Percentiles rank a stretch among this genome's conserved stretches.
Conservation (phyloP, 2,113 vertebrate genomes). For the Campylomormyrus numenius region DNA sequence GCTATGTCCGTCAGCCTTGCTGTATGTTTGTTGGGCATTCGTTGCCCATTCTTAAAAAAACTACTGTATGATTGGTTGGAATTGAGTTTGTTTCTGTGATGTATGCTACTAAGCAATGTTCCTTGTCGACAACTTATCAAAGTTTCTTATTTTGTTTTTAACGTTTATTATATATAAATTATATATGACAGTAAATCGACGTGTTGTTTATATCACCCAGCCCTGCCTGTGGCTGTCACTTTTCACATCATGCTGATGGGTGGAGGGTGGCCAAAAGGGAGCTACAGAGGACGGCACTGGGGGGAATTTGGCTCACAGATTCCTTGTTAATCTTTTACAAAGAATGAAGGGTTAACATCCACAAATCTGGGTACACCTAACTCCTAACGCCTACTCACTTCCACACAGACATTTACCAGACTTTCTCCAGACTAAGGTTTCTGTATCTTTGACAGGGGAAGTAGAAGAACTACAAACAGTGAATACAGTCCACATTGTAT, state of each 20-base stretch:
- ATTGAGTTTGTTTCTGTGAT: not conserved
- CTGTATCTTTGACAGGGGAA: not conserved
- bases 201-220: not conserved
- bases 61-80: not conserved
- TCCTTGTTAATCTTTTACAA: not conserved
- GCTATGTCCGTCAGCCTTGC: not conserved
- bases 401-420: not conserved
- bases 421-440: not conserved
- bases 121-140: not conserved
- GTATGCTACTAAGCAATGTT: not conserved
- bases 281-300: not conserved
- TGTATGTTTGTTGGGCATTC: no score
- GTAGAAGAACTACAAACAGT: not conserved
- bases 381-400: not conserved
- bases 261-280: not conserved
- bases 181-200: not conserved
- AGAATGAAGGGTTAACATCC: conserved; percentile 1
- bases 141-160: not conserved
- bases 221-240: not conserved
- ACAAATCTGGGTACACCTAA: not conserved
- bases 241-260: not conserved
- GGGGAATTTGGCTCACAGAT: not conserved
- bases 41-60: not conserved
- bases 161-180: not conserved
- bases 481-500: not conserved